Conservation (phyloP, 2,113 vertebrate genomes). For the Corydoras maculifer region DNA sequence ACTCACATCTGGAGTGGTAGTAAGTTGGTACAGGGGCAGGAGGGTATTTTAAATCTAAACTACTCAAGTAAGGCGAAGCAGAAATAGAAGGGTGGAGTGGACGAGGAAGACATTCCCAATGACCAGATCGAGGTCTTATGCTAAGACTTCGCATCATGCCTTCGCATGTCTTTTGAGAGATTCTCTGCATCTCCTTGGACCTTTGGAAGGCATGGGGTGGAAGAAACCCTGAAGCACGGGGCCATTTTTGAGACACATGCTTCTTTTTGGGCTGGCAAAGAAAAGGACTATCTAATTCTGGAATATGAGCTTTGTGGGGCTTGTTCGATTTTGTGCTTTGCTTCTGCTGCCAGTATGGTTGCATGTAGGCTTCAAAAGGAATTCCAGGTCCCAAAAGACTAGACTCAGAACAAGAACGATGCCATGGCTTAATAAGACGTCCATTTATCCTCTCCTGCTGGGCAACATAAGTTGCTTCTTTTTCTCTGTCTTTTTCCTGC, state of each 20-base stretch:
- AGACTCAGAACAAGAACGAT: conserved; percentile 74
- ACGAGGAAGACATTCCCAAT: conserved; percentile 47
- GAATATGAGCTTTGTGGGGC: conserved; percentile 46
- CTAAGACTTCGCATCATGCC: conserved; percentile 50
- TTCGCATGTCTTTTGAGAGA: conserved; percentile 48
- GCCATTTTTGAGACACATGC: conserved; percentile 67
- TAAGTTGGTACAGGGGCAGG: conserved; percentile 46
- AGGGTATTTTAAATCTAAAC: conserved; percentile 59
- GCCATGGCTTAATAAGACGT: conserved; percentile 51
- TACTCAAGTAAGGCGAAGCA: conserved; percentile 54
- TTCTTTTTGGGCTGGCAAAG: conserved; percentile 52
- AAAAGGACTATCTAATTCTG: conserved; percentile 38
- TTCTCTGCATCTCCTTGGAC: conserved; percentile 42
- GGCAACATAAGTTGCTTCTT: conserved; percentile 46
- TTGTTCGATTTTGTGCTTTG: conserved; percentile 44
- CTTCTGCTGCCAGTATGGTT: conserved; percentile 53
- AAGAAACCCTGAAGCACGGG: conserved; percentile 65
- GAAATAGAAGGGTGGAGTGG: conserved; percentile 48
- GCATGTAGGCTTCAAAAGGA: conserved; percentile 36
- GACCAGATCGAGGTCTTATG: conserved; percentile 49
- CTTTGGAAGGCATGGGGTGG: conserved; percentile 41
- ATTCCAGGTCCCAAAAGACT: conserved; percentile 64
- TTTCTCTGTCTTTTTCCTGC: conserved; percentile 57
- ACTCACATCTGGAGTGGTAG: conserved; percentile 59
- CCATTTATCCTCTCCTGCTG: conserved; percentile 32